A percentile compares a stretch with the other conserved stretches of the same genome.
Conservation (phyloP, 2,797 vertebrate genomes). For the Xerus rutilus region DNA sequence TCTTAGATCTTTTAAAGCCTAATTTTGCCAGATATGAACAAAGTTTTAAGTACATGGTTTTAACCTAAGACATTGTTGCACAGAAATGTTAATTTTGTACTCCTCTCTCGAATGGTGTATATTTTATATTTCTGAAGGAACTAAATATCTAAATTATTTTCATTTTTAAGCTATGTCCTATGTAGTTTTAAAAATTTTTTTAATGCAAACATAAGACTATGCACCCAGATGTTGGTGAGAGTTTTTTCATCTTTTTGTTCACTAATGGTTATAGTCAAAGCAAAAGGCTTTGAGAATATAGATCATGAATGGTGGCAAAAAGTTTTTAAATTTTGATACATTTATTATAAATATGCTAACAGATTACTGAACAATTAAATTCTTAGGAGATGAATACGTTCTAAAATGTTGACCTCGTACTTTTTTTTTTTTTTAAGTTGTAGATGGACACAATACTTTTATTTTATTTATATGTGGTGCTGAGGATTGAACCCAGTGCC, state of each 20-base stretch:
- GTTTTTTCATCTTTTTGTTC: background rate
- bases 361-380: background rate
- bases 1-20: slow-evolving; percentile 22
- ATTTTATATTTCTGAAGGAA: slow-evolving; percentile 40
- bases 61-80: slow-evolving; percentile 21
- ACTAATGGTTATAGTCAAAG: background rate
- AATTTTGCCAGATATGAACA: background rate
- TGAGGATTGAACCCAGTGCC: too few species aligned
- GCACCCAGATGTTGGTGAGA: background rate
- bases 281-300: slow-evolving; percentile 10
- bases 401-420: background rate
- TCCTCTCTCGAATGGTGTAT: slow-evolving; percentile 1
- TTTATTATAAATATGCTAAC: slow-evolving; percentile 20
- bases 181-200: slow-evolving; percentile 24
- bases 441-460: too few species aligned
- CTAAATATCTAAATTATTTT: slow-evolving; percentile 24
- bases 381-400: background rate
- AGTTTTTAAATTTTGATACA: background rate
- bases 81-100: slow-evolving; percentile 33
- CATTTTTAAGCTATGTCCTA: background rate
- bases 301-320: background rate
- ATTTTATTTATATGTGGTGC: too few species aligned
- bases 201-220: background rate
- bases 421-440: too few species aligned
- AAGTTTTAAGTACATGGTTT: background rate